Conservation (phyloP, 2,888 invertebrate species). For the Heliconius aoede region DNA sequence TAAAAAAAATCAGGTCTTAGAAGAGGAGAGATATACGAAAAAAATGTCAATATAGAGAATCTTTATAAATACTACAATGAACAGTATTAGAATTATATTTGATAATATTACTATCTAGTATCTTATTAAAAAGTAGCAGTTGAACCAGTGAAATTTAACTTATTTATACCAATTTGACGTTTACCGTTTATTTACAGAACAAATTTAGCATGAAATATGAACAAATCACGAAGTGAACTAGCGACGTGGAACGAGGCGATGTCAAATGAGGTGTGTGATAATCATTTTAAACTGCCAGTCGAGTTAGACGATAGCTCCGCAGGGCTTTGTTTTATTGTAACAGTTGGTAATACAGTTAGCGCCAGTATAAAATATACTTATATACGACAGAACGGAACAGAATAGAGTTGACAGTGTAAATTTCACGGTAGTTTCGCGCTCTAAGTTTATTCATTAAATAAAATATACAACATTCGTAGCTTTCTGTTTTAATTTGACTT, state of each 20-base stretch:
- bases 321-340: conserved; percentile 14
- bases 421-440: neutral
- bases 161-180: neutral
- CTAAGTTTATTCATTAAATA: neutral
- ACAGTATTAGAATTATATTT: neutral
- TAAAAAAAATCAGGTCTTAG: too few species aligned
- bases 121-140: neutral
- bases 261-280: conserved; percentile 23
- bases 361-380: neutral
- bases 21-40: too few species aligned
- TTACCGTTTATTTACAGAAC: conserved; percentile 6
- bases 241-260: conserved; percentile 1
- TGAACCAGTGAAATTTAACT: neutral
- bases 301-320: conserved; percentile 21
- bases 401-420: neutral
- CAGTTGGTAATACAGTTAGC: conserved; percentile 8
- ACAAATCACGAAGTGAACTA: conserved; percentile 10
- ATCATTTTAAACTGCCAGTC: conserved; percentile 22
- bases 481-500: conserved; percentile 2
- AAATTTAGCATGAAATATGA: neutral
- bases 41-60: too few species aligned
- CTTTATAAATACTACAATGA: too few species aligned
- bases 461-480: neutral
- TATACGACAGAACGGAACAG: neutral
- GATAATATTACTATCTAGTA: neutral